phyloP scores from a whole-genome alignment of 2,888 invertebrate genomes.

The Eurytoma adleriae region DNA sequence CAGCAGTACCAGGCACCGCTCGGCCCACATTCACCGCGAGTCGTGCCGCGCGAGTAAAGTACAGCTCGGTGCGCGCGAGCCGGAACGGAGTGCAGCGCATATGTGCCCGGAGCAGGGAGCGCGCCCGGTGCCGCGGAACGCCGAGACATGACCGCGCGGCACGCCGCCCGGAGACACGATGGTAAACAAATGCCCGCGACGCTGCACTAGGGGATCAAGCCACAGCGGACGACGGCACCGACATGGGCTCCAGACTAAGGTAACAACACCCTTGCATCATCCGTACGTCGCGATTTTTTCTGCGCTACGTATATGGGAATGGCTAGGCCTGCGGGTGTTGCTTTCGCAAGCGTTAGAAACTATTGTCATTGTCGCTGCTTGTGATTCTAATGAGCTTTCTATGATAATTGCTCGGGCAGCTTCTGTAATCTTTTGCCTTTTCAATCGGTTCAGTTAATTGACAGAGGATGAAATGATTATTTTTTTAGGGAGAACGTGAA shows the following conservation, averaged over 20 bases:
- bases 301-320: slow-evolving; percentile 40
- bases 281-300: too few species aligned
- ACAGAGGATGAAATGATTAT: background rate
- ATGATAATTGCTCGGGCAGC: too few species aligned
- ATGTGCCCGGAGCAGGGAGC: slow-evolving; percentile 14
- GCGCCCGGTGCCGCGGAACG: background rate
- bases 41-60: too few species aligned
- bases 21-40: too few species aligned
- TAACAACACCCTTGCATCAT: background rate
- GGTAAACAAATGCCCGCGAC: slow-evolving; percentile 14
- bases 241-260: slow-evolving; percentile 58
- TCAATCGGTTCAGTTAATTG: too few species aligned
- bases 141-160: slow-evolving; percentile 29
- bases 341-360: slow-evolving; percentile 52
- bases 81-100: background rate
- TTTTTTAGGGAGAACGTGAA: slow-evolving; percentile 84
- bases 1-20: too few species aligned
- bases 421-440: too few species aligned
- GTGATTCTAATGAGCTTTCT: background rate
- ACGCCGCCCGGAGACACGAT: slow-evolving; percentile 24
- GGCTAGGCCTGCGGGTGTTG: slow-evolving; percentile 9
- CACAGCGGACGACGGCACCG: slow-evolving; percentile 1
- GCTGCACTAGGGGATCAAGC: slow-evolving; percentile 28
- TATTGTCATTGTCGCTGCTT: slow-evolving; percentile 29
- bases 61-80: too few species aligned